phyloP scores from a whole-genome alignment of 2,797 vertebrate genomes.

The Hemibagrus guttatus region DNA sequence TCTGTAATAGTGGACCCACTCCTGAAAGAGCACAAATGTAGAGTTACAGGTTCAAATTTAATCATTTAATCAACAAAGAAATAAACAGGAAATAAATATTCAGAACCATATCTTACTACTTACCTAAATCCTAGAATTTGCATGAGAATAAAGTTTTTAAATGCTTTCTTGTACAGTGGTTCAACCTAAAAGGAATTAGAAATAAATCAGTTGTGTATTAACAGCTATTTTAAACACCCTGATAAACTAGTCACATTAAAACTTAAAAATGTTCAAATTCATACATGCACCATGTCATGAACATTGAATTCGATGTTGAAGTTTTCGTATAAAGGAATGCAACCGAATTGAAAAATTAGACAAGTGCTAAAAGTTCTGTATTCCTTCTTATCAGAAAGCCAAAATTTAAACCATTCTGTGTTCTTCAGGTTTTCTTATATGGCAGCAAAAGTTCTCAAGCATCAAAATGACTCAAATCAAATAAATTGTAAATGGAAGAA shows the following conservation, averaged over 20 bases:
- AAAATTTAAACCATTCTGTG: too few relatives aligned
- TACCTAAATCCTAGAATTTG: not conserved
- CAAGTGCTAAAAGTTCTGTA: not conserved
- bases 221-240: not conserved
- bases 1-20: not conserved
- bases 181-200: not conserved
- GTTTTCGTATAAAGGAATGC: not conserved
- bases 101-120: not conserved
- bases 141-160: not conserved
- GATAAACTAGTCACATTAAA: not conserved
- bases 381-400: too few relatives aligned
- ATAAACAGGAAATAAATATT: not conserved
- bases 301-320: not conserved
- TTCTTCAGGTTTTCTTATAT: too few relatives aligned
- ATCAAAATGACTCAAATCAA: not conserved
- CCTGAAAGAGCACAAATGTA: not conserved
- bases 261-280: not conserved
- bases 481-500: not conserved
- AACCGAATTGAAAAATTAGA: not conserved
- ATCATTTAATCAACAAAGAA: not conserved
- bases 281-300: not conserved
- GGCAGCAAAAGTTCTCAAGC: too few relatives aligned
- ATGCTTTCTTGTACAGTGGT: not conserved
- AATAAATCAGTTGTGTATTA: not conserved
- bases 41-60: not conserved